Evolutionary conservation across 2,113 vertebrate genomes (phyloP), one percentile per base, ranked within the genome.

Genomic region (Elaphurus davidianus): DNA sequence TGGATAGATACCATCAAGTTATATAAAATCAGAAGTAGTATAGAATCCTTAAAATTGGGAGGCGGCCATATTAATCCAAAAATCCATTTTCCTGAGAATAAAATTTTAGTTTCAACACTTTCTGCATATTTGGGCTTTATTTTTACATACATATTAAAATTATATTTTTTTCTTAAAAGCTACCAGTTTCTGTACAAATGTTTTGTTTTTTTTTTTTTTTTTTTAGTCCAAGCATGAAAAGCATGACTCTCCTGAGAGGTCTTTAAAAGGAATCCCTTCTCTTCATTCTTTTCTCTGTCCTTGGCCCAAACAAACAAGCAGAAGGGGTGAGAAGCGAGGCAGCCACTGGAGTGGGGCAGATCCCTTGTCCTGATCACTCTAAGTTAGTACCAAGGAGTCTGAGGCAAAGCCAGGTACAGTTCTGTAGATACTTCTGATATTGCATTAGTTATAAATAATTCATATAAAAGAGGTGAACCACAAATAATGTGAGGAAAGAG

Each of bases 371-470:
- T 81, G 74, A 64, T 59, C 64, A 88, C 16, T 85, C 0, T 11
- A 84, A 85, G 28, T 36, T 7, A 40, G 21, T 45, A 30, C 47
- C 92, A 57, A 59, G 50, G 40, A 81, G 36, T 82, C 17, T 30
- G 45, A 92, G 71, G 91, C 62, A 92, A 91, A 96, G 47, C 2
- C 36, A 81, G 64, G 47, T 54, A 85, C 15, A 27, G 10, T 28
- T 95, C 60, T 93, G 57, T 5, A 84, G 86, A 64, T 59, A 81
- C 76, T 90, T 91, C 45, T 79, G 43, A 55, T 76, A 59, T 43
- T 81, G 67, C 25, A 55, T 60, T n/a, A 78, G 28, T 60, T 59
- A 96, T 45, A 97, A 95, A 95, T 92, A 92, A 94, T 97, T 97
- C 81, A 95, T 74, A 94, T 92, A 67, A 92, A 94, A 91, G 96